Evolutionary conservation across 2,113 vertebrate species (phyloP).

Genomic region (Hippocampus abdominalis): DNA sequence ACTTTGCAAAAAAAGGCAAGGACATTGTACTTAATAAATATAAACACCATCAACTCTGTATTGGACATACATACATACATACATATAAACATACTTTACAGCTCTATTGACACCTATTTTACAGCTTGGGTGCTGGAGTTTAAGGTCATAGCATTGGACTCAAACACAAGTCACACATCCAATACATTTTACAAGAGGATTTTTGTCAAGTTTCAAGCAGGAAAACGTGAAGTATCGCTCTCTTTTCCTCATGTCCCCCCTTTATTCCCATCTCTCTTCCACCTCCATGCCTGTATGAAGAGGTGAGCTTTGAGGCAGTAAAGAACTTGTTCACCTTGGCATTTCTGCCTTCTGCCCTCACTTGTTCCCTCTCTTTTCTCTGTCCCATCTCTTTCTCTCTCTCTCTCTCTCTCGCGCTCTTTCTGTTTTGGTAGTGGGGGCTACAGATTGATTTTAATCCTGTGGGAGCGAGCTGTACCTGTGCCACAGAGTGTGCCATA

Average conservation of each 20-base stretch:
- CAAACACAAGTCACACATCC: constrained; percentile 67
- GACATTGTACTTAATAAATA: constrained; percentile 68
- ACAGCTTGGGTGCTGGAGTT: constrained; percentile 54
- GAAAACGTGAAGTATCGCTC: constrained; percentile 59
- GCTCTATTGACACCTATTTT: constrained; percentile 64
- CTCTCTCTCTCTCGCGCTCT: constrained; percentile 46
- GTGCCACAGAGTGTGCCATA: constrained; percentile 85
- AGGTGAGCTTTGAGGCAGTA: constrained; percentile 74
- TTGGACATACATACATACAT: constrained; percentile 73
- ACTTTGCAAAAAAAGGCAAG: constrained; percentile 62
- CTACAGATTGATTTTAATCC: constrained; percentile 86
- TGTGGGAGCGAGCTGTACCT: constrained; percentile 82
- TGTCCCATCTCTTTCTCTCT: constrained; percentile 43
- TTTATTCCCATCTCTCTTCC: constrained; percentile 24
- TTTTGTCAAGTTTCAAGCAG: constrained; percentile 69
- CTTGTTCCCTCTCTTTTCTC: constrained; percentile 41
- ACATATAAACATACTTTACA: constrained; percentile 76
- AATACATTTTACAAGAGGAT: constrained; percentile 62
- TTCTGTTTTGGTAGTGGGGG: constrained; percentile 74
- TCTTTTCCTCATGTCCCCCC: constrained; percentile 22
- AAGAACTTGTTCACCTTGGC: constrained; percentile 76
- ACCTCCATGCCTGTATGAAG: constrained; percentile 56
- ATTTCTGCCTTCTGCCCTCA: constrained; percentile 64
- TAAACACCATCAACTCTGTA: constrained; percentile 73
- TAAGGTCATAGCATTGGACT: constrained; percentile 56